Evolutionary conservation across 2,797 vertebrate species (phyloP).

Genomic region (Crax fasciolata): DNA sequence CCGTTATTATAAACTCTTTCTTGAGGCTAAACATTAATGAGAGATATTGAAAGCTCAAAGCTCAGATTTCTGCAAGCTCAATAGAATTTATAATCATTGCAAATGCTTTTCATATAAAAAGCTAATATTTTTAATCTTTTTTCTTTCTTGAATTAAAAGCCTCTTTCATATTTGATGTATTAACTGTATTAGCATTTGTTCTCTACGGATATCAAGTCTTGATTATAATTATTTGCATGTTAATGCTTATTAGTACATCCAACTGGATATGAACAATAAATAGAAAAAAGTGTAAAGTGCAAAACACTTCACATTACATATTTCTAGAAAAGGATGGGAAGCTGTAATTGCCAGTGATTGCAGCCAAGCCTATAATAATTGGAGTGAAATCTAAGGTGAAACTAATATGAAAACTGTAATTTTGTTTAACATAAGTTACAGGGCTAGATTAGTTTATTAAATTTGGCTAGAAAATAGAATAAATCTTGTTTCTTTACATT

Average conservation of each 20-base stretch:
- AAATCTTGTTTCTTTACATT: not conserved
- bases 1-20: slow-evolving; percentile 69
- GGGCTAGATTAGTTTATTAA: slow-evolving; percentile 11
- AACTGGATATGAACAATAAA: slow-evolving; percentile 60
- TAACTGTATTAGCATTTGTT: slow-evolving; percentile 67
- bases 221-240: slow-evolving; percentile 71
- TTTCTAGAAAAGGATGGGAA: slow-evolving; percentile 22
- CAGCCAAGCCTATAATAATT: slow-evolving; percentile 12
- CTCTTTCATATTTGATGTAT: slow-evolving; percentile 56
- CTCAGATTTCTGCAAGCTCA: slow-evolving; percentile 62
- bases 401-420: not conserved
- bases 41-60: slow-evolving; percentile 64
- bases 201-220: slow-evolving; percentile 50
- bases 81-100: slow-evolving; percentile 64
- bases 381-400: slow-evolving; percentile 48
- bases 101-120: slow-evolving; percentile 55
- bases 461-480: slow-evolving; percentile 29
- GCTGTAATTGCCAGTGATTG: slow-evolving; percentile 37
- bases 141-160: slow-evolving; percentile 40
- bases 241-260: slow-evolving; percentile 61
- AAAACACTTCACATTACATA: slow-evolving; percentile 30
- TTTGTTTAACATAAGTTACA: slow-evolving; percentile 17
- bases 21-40: slow-evolving; percentile 72
- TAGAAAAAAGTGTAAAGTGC: slow-evolving; percentile 36
- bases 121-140: slow-evolving; percentile 56